Evolutionary conservation across 2,113 vertebrate genomes (phyloP).

Genomic region (Pelvicachromis taeniatus): DNA sequence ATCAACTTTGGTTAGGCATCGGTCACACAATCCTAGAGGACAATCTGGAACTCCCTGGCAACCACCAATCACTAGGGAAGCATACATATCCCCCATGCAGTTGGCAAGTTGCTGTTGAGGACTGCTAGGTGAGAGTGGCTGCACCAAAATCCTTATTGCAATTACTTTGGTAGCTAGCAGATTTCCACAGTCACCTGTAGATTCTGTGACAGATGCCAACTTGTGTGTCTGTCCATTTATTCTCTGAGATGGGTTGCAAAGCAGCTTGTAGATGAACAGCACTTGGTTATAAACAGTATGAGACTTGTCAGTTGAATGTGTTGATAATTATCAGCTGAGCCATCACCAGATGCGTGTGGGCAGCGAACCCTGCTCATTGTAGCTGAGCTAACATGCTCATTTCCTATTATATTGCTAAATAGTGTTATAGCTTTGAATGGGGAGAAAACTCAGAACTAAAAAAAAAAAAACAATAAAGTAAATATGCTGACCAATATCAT

Average conservation of each 20-base stretch:
- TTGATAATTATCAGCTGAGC: not conserved
- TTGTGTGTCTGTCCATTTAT: not conserved
- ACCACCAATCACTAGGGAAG: not conserved
- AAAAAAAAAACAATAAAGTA: not conserved
- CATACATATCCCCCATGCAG: not conserved
- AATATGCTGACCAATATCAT: not conserved
- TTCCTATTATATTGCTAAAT: not conserved
- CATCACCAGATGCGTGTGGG: not conserved
- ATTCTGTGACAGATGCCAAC: not conserved
- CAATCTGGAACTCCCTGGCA: not conserved
- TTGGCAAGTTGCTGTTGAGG: not conserved
- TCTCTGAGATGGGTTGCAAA: not conserved
- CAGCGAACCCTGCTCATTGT: not conserved
- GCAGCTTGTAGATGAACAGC: not conserved
- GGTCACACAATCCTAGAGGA: not conserved
- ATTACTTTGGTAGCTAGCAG: not conserved
- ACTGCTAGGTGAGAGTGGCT: not conserved
- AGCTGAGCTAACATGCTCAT: not conserved
- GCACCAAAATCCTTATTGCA: not conserved
- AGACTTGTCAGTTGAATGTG: not conserved
- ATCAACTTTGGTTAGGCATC: not conserved
- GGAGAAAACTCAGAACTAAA: not conserved
- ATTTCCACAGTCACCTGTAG: not conserved
- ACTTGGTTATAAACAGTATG: not conserved
- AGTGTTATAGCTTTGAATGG: not conserved